Evolutionary conservation across 2,888 invertebrate genomes (phyloP).

Genomic region (Standfussiana lucernea): DNA sequence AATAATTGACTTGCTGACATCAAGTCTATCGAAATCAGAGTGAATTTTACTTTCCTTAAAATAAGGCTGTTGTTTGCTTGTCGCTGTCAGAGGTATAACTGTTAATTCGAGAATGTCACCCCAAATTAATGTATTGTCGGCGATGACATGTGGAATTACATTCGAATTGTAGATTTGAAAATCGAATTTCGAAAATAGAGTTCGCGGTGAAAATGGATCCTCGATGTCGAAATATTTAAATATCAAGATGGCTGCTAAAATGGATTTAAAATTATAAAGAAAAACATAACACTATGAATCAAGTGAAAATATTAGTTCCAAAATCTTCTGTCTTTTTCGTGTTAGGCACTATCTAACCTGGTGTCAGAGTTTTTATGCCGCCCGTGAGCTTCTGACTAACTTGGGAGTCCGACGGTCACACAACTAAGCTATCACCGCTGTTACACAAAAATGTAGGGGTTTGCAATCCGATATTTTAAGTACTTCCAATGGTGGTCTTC

Average conservation of each 20-base stretch:
- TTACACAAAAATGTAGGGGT: not conserved
- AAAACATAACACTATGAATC: not conserved
- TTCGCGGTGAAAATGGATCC: not conserved
- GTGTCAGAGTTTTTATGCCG: no score
- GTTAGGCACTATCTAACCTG: no score
- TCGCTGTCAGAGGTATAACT: not conserved
- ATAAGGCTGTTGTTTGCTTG: not conserved
- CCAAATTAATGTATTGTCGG: slow-evolving; percentile 49
- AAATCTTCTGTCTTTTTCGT: no score
- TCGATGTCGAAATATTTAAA: not conserved
- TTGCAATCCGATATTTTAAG: not conserved
- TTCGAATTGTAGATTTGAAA: slow-evolving; percentile 49
- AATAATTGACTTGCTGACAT: not conserved
- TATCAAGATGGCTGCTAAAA: not conserved
- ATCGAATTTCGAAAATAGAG: slow-evolving; percentile 20
- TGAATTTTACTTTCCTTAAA: not conserved
- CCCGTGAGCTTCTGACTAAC: no score
- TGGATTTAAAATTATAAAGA: not conserved
- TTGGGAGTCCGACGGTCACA: no score
- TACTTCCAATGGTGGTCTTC: not conserved
- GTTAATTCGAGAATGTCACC: not conserved
- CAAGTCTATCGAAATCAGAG: not conserved
- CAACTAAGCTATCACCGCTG: no score
- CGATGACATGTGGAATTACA: slow-evolving; percentile 36
- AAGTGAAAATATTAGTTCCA: not conserved